Evolutionary conservation across 2,113 vertebrate species (phyloP).

Genomic region (Aptenodytes patagonicus): DNA sequence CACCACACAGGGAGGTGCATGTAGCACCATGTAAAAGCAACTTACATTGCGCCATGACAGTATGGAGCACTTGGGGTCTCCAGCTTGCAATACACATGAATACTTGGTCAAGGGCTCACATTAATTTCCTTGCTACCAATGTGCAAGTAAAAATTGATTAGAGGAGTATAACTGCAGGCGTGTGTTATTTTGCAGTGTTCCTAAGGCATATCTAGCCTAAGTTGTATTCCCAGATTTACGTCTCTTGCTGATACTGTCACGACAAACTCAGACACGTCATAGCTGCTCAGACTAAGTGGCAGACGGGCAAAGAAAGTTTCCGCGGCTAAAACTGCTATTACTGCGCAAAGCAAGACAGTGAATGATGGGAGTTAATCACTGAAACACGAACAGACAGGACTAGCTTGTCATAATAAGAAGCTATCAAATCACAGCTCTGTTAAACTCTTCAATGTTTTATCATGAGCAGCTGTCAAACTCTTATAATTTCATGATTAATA

Average conservation of each 20-base stretch:
- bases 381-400: conserved; percentile 67
- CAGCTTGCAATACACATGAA: not conserved
- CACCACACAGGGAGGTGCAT: not conserved
- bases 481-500: conserved; percentile 71
- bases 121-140: not conserved
- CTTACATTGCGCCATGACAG: rapidly evolving
- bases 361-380: conserved; percentile 58
- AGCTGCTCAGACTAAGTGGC: not conserved
- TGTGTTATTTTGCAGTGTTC: not conserved
- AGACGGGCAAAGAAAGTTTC: conserved; percentile 53
- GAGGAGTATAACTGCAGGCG: not conserved
- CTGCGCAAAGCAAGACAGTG: not conserved
- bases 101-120: not conserved
- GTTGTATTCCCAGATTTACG: not conserved
- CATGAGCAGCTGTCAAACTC: conserved; percentile 64
- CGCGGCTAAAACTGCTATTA: not conserved
- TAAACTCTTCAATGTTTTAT: conserved; percentile 48
- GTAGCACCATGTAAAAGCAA: not conserved
- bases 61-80: not conserved
- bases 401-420: conserved; percentile 68
- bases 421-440: conserved; percentile 51
- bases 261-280: not conserved
- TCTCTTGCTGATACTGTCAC: not conserved
- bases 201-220: not conserved
- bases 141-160: not conserved